Evolutionary conservation across 2,797 vertebrate genomes (phyloP).

Genomic region (Danio jaintianensis): DNA sequence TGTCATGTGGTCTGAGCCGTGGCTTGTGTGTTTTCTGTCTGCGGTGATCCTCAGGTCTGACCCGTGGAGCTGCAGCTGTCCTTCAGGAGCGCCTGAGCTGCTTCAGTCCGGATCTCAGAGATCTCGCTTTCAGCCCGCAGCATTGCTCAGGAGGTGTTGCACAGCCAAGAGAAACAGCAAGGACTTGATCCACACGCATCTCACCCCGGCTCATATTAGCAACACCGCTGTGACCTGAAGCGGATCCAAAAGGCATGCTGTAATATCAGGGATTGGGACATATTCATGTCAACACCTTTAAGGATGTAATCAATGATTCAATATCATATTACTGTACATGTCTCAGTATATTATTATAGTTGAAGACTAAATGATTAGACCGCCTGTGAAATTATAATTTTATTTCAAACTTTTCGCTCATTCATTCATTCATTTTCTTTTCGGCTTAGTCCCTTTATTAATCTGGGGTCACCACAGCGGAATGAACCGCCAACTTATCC

Average conservation of each 20-base stretch:
- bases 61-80: constrained; percentile 64
- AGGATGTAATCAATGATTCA: not conserved
- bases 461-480: no score
- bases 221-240: constrained; percentile 40
- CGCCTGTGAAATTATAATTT: no score
- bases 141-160: constrained; percentile 61
- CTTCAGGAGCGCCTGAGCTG: constrained; percentile 56
- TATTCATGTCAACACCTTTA: not conserved
- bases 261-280: not conserved
- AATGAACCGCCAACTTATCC: no score
- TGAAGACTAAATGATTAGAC: no score
- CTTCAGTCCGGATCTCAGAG: constrained; percentile 62
- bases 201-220: constrained; percentile 54
- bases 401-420: no score
- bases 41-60: constrained; percentile 19
- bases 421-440: no score
- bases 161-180: constrained; percentile 58
- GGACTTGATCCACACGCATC: constrained; percentile 53
- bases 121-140: constrained; percentile 56
- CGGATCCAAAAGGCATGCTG: not conserved
- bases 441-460: no score
- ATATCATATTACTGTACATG: no score
- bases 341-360: no score
- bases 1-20: not conserved
- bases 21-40: constrained; percentile 6